Percentiles rank a stretch among this genome's conserved stretches.
These are phyloP conservation scores for Geococcyx californianus DNA, from an alignment of 2,113 vertebrate species.

Conservation along the genomic window DNA sequence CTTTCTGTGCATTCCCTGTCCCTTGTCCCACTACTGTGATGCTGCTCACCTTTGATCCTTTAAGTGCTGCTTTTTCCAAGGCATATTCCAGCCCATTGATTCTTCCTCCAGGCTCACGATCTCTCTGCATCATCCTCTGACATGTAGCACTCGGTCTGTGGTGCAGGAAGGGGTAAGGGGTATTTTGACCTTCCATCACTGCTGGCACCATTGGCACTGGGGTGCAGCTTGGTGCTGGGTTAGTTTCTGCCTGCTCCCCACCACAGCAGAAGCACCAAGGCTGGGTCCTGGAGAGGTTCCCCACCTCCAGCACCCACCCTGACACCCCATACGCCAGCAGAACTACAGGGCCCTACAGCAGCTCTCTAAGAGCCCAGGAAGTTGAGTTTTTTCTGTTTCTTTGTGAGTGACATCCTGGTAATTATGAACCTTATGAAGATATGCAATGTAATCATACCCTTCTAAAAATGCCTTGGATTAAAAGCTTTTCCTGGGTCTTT, in stretches of 20 bases:
- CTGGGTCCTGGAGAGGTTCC: not conserved
- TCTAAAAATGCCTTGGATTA: slow-evolving; percentile 81
- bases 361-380: not conserved
- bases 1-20: fast-evolving
- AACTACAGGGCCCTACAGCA: fast-evolving
- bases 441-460: slow-evolving; percentile 73
- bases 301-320: not conserved
- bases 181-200: not conserved
- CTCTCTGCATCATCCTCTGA: not conserved
- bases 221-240: not conserved
- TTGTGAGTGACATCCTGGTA: slow-evolving; percentile 57
- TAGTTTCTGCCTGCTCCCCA: not conserved
- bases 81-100: not conserved
- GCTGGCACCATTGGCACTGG: fast-evolving
- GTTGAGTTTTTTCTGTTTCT: slow-evolving; percentile 61
- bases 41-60: not conserved
- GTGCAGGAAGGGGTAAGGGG: too few species aligned
- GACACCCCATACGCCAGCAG: fast-evolving
- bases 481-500: slow-evolving; percentile 83
- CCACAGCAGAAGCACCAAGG: fast-evolving
- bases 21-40: not conserved
- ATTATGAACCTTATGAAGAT: slow-evolving; percentile 76
- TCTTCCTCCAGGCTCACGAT: not conserved
- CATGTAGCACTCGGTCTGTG: fast-evolving
- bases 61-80: not conserved